Conservation (phyloP, 2,113 vertebrate species). For the Psephotus haematonotus region DNA sequence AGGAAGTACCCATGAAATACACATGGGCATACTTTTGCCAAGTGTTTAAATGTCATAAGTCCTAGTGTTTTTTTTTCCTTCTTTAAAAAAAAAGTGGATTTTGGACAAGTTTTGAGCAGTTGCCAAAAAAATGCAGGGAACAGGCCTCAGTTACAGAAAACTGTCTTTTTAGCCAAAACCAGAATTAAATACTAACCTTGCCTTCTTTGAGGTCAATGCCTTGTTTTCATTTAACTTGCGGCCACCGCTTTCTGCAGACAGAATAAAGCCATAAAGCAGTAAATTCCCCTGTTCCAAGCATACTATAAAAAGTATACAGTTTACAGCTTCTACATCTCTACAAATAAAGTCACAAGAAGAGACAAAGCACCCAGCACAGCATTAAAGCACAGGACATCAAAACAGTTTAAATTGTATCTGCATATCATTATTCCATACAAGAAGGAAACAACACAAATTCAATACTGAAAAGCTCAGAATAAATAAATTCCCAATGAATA, state of each 20-base stretch:
- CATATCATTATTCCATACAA: rapidly evolving
- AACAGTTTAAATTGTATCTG: rapidly evolving
- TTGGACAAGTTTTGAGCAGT: neutral
- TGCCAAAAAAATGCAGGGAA: neutral
- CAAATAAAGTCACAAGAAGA: neutral
- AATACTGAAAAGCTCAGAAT: neutral
- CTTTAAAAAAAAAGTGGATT: neutral
- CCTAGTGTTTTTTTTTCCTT: neutral
- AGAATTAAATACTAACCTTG: constrained; percentile 79
- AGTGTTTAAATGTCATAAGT: neutral
- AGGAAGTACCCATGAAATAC: neutral
- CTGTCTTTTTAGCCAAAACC: neutral
- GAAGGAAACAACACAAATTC: neutral
- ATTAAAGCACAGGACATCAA: neutral
- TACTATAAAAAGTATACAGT: neutral
- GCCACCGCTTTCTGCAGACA: constrained; percentile 88
- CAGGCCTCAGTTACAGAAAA: neutral
- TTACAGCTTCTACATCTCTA: neutral
- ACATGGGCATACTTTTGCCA: neutral
- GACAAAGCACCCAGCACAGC: rapidly evolving
- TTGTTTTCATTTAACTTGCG: constrained; percentile 97
- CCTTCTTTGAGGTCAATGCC: constrained; percentile 92
- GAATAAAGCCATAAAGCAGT: neutral
- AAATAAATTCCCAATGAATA: neutral
- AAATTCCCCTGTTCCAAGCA: neutral